Base-by-base conservation (phyloP, 2,113 vertebrate species). In the Dasyprocta punctata region DNA sequence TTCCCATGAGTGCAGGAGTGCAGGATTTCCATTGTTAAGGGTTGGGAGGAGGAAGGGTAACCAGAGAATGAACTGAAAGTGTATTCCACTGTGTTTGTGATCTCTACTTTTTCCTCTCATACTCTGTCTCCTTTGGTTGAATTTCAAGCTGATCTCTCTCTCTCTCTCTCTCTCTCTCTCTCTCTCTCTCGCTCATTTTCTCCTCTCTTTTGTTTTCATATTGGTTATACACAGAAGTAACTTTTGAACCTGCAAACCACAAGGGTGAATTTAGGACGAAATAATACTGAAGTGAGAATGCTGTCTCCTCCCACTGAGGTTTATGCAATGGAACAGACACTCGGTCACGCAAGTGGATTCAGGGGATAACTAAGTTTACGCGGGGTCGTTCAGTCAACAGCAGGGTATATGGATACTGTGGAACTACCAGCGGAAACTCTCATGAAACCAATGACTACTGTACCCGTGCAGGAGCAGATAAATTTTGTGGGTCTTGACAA, bases 21-120 rank as follows among this genome's bases (percentile, higher is more conserved):
- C 58, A 60, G 44, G 86, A 58, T 95, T 93, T 84, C 92, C 77
- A n/a, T 36, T 84, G 49, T 73, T 20, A 41, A 78, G 81, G 83
- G 69, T 33, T 86, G 67, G 65, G 58, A 83, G 49, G 22, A 94
- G 58, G 54, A 65, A 77, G 14, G 60, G 38, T 10, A 78, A 24
- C 41, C 44, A 78, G 87, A 49, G 75, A 90, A 49, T 60, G 84
- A 65, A 61, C 0, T 14, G 77, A 77, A 63, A 87, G 49, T 78
- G 38, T 77, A 58, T 89, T 88, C 63, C 52, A 67, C 61, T 73
- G 58, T 86, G 65, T 81, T 91, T 28, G 41, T 38, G 58, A 67
- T 56, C 38, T 95, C 84, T 41, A 13, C 44, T 52, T 82, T 75
- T 54, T 38, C 38, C 38, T 88, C 44, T 75, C 52, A 36, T 47